These are phyloP conservation scores for Lampropteryx suffumata DNA, from an alignment of 2,888 invertebrate species.

Conservation along the genomic window DNA sequence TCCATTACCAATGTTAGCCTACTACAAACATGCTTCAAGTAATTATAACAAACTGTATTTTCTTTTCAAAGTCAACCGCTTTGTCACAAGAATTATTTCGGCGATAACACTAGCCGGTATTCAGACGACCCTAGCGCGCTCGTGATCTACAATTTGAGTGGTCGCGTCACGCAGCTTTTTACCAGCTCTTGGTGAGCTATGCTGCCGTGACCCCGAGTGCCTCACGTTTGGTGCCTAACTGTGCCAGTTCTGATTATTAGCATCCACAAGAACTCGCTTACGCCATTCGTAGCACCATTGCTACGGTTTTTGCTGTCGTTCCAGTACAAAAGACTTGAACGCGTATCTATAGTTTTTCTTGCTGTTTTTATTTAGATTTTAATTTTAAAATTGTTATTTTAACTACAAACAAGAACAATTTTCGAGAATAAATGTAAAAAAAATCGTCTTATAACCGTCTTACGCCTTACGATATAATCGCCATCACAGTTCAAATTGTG, in stretches of 20 bases:
- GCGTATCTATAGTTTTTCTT: not conserved
- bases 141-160: slow-evolving; percentile 67
- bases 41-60: too few relatives aligned
- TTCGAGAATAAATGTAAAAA: too few relatives aligned
- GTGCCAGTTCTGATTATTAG: slow-evolving; percentile 1
- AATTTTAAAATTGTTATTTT: too few relatives aligned
- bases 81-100: slow-evolving; percentile 50
- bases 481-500: slow-evolving; percentile 1
- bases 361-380: too few relatives aligned
- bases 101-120: slow-evolving; percentile 46
- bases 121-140: slow-evolving; percentile 46
- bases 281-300: slow-evolving; percentile 1
- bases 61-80: not conserved
- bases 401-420: too few relatives aligned
- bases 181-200: slow-evolving; percentile 74
- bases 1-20: too few relatives aligned
- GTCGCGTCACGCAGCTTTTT: slow-evolving; percentile 66
- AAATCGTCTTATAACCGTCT: too few relatives aligned
- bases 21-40: too few relatives aligned
- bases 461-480: too few relatives aligned
- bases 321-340: slow-evolving; percentile 4
- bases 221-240: slow-evolving; percentile 13
- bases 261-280: too few relatives aligned
- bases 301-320: not conserved
- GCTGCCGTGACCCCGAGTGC: slow-evolving; percentile 60